A percentile compares a stretch with the other conserved stretches of the same genome.
These are phyloP conservation scores for Bombus waltoni DNA, from an alignment of 1,140 invertebrate genomes.

Conservation along the genomic window DNA sequence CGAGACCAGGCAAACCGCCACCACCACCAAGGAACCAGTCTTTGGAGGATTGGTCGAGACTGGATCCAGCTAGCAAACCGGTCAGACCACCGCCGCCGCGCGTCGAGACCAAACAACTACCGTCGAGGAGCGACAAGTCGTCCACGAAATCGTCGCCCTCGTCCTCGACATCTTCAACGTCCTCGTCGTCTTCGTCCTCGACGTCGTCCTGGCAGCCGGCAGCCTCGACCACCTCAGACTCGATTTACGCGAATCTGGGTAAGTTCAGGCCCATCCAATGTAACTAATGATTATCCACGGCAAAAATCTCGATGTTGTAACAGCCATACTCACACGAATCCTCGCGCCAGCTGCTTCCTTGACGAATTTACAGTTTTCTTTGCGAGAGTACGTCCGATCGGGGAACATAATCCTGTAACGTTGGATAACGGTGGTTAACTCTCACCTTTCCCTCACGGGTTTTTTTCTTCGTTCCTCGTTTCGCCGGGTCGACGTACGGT, in stretches of 20 bases:
- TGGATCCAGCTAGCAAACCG: constrained; percentile 82
- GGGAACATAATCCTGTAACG: constrained; percentile 44
- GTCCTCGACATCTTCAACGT: constrained; percentile 75
- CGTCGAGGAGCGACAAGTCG: constrained; percentile 74
- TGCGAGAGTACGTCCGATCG: constrained; percentile 38
- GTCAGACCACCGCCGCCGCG: constrained; percentile 88
- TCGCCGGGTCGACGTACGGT: constrained; percentile 48
- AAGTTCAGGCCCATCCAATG: constrained; percentile 83
- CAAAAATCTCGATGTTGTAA: constrained; percentile 69
- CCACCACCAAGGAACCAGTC: constrained; percentile 85
- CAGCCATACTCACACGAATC: constrained; percentile 81
- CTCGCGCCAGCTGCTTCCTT: constrained; percentile 74
- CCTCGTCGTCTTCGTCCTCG: constrained; percentile 75
- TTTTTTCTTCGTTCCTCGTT: constrained; percentile 30
- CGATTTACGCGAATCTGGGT: constrained; percentile 91
- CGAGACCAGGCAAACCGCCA: constrained; percentile 85
- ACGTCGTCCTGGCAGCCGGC: constrained; percentile 80
- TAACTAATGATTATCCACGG: constrained; percentile 76
- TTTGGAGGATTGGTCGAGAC: constrained; percentile 80
- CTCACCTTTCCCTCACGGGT: neutral
- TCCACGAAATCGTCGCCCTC: constrained; percentile 59
- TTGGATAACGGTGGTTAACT: constrained; percentile 47
- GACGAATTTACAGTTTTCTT: constrained; percentile 13
- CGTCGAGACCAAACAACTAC: constrained; percentile 84
- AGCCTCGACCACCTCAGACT: constrained; percentile 84